These are phyloP conservation scores for Bos indicus DNA, from an alignment of 2,113 vertebrate species.

Conservation along the genomic window DNA sequence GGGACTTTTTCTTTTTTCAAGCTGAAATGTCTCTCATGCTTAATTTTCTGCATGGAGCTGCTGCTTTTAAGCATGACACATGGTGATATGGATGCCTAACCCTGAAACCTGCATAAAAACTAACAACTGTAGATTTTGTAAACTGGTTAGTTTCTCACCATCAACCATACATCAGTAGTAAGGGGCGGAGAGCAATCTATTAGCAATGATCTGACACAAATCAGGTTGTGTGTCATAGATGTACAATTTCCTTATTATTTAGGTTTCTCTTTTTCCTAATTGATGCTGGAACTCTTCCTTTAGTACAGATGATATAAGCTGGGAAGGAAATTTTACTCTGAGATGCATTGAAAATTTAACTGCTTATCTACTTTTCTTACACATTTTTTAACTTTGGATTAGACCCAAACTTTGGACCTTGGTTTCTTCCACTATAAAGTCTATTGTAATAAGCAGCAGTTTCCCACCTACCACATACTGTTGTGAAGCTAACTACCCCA, in stretches of 20 bases:
- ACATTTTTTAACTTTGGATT: not conserved
- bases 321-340: not conserved
- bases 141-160: not conserved
- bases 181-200: not conserved
- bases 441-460: not conserved
- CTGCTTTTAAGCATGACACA: not conserved
- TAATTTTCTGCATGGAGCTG: not conserved
- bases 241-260: not conserved
- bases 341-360: not conserved
- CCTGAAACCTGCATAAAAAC: not conserved
- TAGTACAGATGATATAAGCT: not conserved
- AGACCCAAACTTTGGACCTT: not conserved
- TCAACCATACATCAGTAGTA: not conserved
- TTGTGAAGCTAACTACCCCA: not conserved
- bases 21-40: not conserved
- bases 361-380: not conserved
- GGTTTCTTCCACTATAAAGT: not conserved
- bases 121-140: not conserved
- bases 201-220: not conserved
- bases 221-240: not conserved
- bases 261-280: not conserved
- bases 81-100: not conserved
- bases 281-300: not conserved
- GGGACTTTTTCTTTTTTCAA: not conserved
- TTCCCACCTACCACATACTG: not conserved